Evolutionary conservation across 2,888 invertebrate genomes (phyloP).

Genomic region (Eilema caniola): DNA sequence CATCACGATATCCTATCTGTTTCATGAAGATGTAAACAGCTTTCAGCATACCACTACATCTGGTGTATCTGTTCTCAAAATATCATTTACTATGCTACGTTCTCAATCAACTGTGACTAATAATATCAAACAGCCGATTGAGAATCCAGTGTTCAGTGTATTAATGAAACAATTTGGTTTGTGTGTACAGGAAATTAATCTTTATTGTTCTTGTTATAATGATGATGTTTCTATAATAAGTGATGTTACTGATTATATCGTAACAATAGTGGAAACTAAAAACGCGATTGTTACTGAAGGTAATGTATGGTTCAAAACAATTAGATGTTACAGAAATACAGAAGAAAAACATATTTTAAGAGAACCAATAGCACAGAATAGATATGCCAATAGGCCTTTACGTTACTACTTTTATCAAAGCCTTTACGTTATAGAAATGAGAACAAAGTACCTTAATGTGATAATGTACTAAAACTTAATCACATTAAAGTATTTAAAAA

Average conservation of each 20-base stretch:
- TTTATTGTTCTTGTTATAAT: background rate
- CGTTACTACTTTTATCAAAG: too few relatives aligned
- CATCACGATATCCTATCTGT: slow-evolving; percentile 14
- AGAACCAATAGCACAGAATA: too few relatives aligned
- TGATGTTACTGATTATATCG: background rate
- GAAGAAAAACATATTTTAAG: background rate
- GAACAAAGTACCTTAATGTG: too few relatives aligned
- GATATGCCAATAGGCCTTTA: too few relatives aligned
- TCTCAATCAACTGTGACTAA: slow-evolving; percentile 41
- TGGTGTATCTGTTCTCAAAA: slow-evolving; percentile 24
- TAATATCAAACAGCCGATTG: slow-evolving; percentile 37
- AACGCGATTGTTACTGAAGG: background rate
- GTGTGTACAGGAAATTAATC: background rate
- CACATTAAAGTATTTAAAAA: too few relatives aligned
- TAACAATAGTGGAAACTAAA: background rate
- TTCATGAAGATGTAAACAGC: slow-evolving; percentile 16
- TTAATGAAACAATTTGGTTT: slow-evolving; percentile 30
- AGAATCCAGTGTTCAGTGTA: slow-evolving; percentile 22
- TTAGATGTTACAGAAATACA: background rate
- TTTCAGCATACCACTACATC: slow-evolving; percentile 19
- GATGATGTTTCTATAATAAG: background rate
- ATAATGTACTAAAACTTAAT: too few relatives aligned
- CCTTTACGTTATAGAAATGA: too few relatives aligned
- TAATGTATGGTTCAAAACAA: background rate
- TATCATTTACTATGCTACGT: slow-evolving; percentile 28